Conservation (phyloP, 2,797 vertebrate species). For the Tenualosa thibaudeaui region DNA sequence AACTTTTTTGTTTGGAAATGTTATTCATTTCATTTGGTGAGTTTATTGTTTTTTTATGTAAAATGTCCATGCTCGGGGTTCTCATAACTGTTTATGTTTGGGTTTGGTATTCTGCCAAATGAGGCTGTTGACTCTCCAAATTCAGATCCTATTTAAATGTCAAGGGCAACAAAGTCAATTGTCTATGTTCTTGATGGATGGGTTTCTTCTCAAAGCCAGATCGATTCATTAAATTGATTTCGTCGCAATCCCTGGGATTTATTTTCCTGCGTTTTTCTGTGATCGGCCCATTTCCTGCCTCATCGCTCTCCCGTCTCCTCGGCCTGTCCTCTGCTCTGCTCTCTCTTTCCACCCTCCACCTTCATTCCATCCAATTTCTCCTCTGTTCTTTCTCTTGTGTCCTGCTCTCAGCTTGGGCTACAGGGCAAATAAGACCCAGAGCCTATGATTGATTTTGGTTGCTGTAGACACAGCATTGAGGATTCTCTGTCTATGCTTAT, state of each 20-base stretch:
- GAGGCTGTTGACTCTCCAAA: neutral
- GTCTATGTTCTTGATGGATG: conserved; percentile 7
- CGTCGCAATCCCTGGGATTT: neutral
- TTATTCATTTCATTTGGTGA: conserved; percentile 23
- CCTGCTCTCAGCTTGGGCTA: neutral
- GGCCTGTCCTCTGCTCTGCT: neutral
- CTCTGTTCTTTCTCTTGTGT: neutral
- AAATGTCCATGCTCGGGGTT: neutral
- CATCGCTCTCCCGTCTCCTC: neutral
- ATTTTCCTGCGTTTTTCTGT: neutral
- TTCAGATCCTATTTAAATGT: conserved; percentile 21
- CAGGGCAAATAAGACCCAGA: neutral
- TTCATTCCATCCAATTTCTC: neutral
- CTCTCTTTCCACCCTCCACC: neutral
- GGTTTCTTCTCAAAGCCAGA: neutral
- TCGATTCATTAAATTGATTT: conserved; percentile 14
- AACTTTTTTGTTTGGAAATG: neutral
- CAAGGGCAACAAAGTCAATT: conserved; percentile 24
- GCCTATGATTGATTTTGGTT: neutral
- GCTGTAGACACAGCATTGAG: neutral
- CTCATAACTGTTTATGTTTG: neutral
- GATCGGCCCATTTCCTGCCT: neutral
- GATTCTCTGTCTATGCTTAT: neutral
- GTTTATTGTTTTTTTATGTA: neutral
- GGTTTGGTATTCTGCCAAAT: neutral